Evolutionary conservation across 2,113 vertebrate species (phyloP), one percentile per base, ranked within the genome.

Genomic region (Nettapus auritus): DNA sequence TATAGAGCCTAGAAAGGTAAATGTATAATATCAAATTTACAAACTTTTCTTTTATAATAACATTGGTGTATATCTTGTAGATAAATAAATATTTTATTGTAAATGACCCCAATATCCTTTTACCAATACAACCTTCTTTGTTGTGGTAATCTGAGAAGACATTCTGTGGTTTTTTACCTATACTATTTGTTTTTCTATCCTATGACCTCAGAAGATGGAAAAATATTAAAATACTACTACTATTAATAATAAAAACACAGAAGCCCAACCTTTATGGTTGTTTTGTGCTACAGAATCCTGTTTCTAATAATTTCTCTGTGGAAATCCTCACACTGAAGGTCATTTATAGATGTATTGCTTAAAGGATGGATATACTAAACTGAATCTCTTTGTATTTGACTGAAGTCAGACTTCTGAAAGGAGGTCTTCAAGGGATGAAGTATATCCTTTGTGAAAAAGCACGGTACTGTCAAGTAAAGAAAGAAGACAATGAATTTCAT

Each of bases 211-310:
- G 34, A 70, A 70, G 2, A 29, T 38, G 6, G 15, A 0, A 13
- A n/a, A n/a, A 50, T 50, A 50, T 50, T 50, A 34, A 10, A 3
- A 3, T 12, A 53, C 6, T 7, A 52, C 46, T 21, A 21, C 9
- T 48, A 21, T 2, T 48, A 48, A 4, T 48, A 26, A 7, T 8
- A 20, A 55, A 46, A 7, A 66, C 53, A 50, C 46, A 59, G 1
- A 11, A 13, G 59, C 1, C 4, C 10, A 46, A 2, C 2, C 1
- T 66, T 63, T 34, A 4, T 46, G 4, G 19, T 16, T 73, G 9
- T 80, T 64, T 82, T 69, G 7, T 73, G 16, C 4, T 81, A 53
- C 42, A 13, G 33, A 53, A 6, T 70, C 4, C 7, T 62, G 2
- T 48, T 55, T 44, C 8, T 7, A 70, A 25, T 19, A 56, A 53